A percentile compares a stretch with the other conserved stretches of the same genome.
phyloP scores from a whole-genome alignment of 1,140 invertebrate genomes.

The Doryteuthis pealeii region DNA sequence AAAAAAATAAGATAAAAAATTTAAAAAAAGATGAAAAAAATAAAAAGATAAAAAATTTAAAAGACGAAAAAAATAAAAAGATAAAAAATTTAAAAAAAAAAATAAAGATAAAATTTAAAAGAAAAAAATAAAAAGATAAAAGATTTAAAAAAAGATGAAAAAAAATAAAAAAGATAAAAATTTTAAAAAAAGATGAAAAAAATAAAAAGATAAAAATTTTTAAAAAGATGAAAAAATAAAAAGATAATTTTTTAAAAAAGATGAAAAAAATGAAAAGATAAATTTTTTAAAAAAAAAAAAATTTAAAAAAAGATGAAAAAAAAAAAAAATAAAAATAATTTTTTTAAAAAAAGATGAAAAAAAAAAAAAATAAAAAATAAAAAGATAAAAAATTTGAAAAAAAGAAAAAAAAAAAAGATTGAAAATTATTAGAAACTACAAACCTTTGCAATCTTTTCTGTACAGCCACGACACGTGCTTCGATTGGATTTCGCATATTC shows the following conservation, averaged over 20 bases:
- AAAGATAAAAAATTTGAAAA: slow-evolving; percentile 54
- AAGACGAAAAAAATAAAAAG: slow-evolving; percentile 16
- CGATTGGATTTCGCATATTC: slow-evolving; percentile 88
- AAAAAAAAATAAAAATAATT: slow-evolving; percentile 34
- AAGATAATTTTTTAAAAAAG: background rate
- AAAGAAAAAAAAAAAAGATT: slow-evolving; percentile 8
- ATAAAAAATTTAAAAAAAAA: slow-evolving; percentile 55
- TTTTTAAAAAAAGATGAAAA: no score
- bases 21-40: slow-evolving; percentile 58
- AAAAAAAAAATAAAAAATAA: slow-evolving; percentile 53
- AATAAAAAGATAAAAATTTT: background rate
- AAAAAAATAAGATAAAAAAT: background rate
- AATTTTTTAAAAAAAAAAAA: background rate
- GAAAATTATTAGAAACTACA: background rate
- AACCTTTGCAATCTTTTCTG: slow-evolving; percentile 81
- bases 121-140: slow-evolving; percentile 51
- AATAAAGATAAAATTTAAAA: background rate
- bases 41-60: slow-evolving; percentile 54
- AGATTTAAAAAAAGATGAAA: slow-evolving; percentile 55
- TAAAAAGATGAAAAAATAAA: slow-evolving; percentile 59
- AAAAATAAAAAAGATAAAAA: background rate
- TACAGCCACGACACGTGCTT: slow-evolving; percentile 81
- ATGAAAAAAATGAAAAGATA: slow-evolving; percentile 57
- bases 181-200: slow-evolving; percentile 19
- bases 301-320: slow-evolving; percentile 59